phyloP scores from a whole-genome alignment of 2,888 invertebrate species.

The Choreutis nemorana region DNA sequence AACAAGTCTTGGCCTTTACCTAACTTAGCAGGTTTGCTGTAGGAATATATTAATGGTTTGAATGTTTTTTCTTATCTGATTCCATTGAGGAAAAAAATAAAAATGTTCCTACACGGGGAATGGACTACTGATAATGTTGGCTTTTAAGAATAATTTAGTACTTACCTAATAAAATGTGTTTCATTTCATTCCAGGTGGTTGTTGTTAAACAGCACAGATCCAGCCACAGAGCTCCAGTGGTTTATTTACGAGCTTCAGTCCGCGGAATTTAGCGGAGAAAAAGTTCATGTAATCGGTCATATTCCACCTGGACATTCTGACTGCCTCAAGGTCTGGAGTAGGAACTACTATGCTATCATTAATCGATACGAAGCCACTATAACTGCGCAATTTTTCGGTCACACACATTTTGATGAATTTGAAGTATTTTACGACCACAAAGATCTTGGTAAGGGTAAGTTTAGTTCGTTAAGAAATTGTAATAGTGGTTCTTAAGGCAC shows the following conservation, averaged over 20 bases:
- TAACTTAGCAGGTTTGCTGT: no score
- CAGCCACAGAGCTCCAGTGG: conserved; percentile 95
- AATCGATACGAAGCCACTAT: conserved; percentile 90
- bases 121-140: no score
- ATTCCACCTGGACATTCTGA: conserved; percentile 95
- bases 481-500: no score
- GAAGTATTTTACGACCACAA: conserved; percentile 90
- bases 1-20: no score
- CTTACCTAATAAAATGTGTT: no score
- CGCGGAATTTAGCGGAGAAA: conserved; percentile 92
- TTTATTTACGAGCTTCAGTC: conserved; percentile 92
- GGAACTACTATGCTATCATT: conserved; percentile 90
- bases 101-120: no score
- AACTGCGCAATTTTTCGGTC: conserved; percentile 93
- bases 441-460: conserved; percentile 70
- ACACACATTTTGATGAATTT: conserved; percentile 94
- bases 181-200: conserved; percentile 78
- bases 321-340: conserved; percentile 94
- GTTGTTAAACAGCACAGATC: conserved; percentile 93
- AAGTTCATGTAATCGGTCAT: conserved; percentile 97
- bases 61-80: no score
- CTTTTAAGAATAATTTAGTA: no score
- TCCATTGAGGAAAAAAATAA: no score
- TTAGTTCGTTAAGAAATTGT: not conserved
- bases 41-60: no score